Percentiles rank a stretch among this genome's conserved stretches.
Conservation (phyloP, 2,888 invertebrate genomes). For the Calliopum simillimum region DNA sequence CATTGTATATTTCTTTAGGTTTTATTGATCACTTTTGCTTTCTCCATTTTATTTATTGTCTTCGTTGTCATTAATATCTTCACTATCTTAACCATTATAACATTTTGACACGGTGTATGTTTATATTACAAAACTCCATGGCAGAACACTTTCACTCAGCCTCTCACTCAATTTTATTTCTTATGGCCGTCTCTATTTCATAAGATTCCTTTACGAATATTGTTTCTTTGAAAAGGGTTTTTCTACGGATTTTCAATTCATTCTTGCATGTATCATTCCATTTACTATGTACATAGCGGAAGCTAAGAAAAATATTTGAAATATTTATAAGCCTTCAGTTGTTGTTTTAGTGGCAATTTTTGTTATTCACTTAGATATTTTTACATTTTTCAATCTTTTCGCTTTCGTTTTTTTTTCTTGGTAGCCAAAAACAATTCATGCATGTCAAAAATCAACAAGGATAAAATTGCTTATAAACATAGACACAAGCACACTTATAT, state of each 20-base stretch:
- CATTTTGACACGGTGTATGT: too few relatives aligned
- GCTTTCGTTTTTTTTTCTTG: constrained; percentile 50
- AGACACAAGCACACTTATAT: background rate
- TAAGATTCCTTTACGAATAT: background rate
- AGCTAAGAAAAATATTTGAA: constrained; percentile 2
- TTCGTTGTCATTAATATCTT: too few relatives aligned
- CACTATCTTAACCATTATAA: too few relatives aligned
- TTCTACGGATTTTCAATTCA: background rate
- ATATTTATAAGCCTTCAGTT: constrained; percentile 12
- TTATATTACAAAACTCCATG: too few relatives aligned
- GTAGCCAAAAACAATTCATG: constrained; percentile 47
- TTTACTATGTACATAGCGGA: background rate
- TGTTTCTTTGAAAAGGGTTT: constrained; percentile 35
- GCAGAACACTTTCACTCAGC: too few relatives aligned
- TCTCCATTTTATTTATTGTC: too few relatives aligned
- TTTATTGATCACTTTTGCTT: too few relatives aligned
- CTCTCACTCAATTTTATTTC: too few relatives aligned
- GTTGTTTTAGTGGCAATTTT: constrained; percentile 23
- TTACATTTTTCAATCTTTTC: constrained; percentile 27
- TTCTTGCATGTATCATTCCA: constrained; percentile 33
- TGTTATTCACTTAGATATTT: constrained; percentile 1
- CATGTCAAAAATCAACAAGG: background rate
- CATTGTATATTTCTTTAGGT: too few relatives aligned
- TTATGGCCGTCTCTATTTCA: background rate
- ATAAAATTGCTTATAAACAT: constrained; percentile 16